Conservation (phyloP, 2,113 vertebrate species). For the Pteruthius melanotis region DNA sequence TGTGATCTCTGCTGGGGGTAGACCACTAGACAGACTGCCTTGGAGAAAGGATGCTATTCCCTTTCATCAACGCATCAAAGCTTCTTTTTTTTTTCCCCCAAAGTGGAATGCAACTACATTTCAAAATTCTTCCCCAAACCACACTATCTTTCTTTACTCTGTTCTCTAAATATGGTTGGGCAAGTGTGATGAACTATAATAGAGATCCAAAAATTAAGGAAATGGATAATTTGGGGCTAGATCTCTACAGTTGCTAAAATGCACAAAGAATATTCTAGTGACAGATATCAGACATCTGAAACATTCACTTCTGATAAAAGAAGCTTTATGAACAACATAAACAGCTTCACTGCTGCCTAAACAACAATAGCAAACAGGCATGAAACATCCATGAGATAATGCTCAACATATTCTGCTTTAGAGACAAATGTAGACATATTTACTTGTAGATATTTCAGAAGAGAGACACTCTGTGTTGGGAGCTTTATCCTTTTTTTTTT, state of each 20-base stretch:
- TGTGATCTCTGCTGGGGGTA: slow-evolving; percentile 35
- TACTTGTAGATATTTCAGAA: background rate
- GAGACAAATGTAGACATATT: background rate
- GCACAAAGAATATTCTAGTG: background rate
- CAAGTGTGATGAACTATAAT: background rate
- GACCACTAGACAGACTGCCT: background rate
- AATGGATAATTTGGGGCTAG: background rate
- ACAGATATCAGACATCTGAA: background rate
- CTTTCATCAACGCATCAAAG: background rate
- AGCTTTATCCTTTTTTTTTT: background rate
- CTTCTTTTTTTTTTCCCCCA: background rate
- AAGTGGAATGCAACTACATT: background rate
- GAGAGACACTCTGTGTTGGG: background rate
- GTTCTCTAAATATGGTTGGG: background rate
- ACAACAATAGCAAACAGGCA: background rate
- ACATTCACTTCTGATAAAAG: background rate
- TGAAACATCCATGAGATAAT: background rate
- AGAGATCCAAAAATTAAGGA: background rate
- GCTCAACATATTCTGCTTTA: background rate
- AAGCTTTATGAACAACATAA: background rate
- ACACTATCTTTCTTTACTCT: background rate
- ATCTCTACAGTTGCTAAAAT: background rate
- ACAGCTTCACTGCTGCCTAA: background rate
- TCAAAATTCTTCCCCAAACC: background rate
- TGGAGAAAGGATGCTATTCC: background rate